These are phyloP conservation scores for Drosophila tripunctata DNA, from an alignment of 2,888 invertebrate species.

Conservation along the genomic window DNA sequence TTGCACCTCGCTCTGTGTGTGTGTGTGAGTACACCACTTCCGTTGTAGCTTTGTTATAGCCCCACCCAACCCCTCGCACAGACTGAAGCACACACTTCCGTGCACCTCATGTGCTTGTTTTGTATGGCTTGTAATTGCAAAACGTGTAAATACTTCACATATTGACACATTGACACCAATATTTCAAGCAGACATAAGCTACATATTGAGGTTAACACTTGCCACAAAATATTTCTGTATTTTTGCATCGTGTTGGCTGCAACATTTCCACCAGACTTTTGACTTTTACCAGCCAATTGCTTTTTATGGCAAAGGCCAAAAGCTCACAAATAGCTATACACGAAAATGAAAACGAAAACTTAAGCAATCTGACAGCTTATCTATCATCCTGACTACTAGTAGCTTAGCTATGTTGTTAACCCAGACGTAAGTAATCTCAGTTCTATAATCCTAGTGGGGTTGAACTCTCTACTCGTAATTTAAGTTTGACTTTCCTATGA, in stretches of 20 bases:
- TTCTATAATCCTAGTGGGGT: neutral
- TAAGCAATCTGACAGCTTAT: slow-evolving; percentile 2
- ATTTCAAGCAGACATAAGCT: slow-evolving; percentile 29
- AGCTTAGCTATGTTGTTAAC: slow-evolving; percentile 20
- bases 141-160: slow-evolving; percentile 69
- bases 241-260: neutral
- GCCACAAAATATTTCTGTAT: slow-evolving; percentile 15
- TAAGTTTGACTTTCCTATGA: slow-evolving; percentile 9
- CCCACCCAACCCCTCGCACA: slow-evolving; percentile 1
- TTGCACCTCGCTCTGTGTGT: too few species aligned
- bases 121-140: slow-evolving; percentile 70
- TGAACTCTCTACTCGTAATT: neutral
- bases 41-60: slow-evolving; percentile 26
- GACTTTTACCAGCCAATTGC: neutral
- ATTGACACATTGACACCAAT: slow-evolving; percentile 76
- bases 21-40: slow-evolving; percentile 20
- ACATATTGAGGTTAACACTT: slow-evolving; percentile 57
- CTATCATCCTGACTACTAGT: neutral
- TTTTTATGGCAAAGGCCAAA: slow-evolving; percentile 1
- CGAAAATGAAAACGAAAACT: slow-evolving; percentile 2
- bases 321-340: neutral
- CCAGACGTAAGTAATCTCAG: neutral
- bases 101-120: slow-evolving; percentile 23
- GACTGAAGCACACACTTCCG: neutral
- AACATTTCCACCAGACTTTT: neutral